phyloP scores from a whole-genome alignment of 1,140 invertebrate genomes.

The Drosophila kurseongensis region DNA sequence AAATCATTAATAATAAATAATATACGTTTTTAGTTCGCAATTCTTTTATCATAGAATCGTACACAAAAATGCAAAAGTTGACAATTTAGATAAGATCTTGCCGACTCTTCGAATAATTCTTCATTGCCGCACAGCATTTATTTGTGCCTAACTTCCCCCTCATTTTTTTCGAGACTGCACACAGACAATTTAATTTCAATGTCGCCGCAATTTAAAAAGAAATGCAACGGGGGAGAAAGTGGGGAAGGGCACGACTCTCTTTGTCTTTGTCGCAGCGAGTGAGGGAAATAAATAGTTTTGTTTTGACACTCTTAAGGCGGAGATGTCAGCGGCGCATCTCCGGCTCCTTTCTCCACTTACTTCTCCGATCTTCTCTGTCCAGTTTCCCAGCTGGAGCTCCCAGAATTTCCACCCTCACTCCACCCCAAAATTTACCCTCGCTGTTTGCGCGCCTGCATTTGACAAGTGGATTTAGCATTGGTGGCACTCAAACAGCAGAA shows the following conservation, averaged over 20 bases:
- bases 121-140: slow-evolving; percentile 26
- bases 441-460: slow-evolving; percentile 39
- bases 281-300: slow-evolving; percentile 62
- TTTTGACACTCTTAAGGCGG: slow-evolving; percentile 61
- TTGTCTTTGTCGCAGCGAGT: slow-evolving; percentile 32
- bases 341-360: slow-evolving; percentile 3
- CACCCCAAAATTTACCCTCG: slow-evolving; percentile 3
- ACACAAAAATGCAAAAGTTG: slow-evolving; percentile 15
- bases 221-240: slow-evolving; percentile 38
- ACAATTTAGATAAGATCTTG: slow-evolving; percentile 39
- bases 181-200: slow-evolving; percentile 69
- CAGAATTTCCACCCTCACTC: neutral
- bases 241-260: slow-evolving; percentile 7
- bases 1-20: neutral
- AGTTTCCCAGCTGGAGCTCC: slow-evolving; percentile 26
- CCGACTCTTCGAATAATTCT: slow-evolving; percentile 25
- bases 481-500: slow-evolving; percentile 23
- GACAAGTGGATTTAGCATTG: slow-evolving; percentile 58
- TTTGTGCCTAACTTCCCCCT: slow-evolving; percentile 20
- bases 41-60: neutral
- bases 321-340: slow-evolving; percentile 36
- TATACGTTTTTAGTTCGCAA: neutral
- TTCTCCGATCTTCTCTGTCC: slow-evolving; percentile 25
- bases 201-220: slow-evolving; percentile 50
- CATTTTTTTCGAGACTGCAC: slow-evolving; percentile 15